These are phyloP conservation scores for Drosophila rhopaloa DNA, from an alignment of 1,140 invertebrate species.

Conservation along the genomic window DNA sequence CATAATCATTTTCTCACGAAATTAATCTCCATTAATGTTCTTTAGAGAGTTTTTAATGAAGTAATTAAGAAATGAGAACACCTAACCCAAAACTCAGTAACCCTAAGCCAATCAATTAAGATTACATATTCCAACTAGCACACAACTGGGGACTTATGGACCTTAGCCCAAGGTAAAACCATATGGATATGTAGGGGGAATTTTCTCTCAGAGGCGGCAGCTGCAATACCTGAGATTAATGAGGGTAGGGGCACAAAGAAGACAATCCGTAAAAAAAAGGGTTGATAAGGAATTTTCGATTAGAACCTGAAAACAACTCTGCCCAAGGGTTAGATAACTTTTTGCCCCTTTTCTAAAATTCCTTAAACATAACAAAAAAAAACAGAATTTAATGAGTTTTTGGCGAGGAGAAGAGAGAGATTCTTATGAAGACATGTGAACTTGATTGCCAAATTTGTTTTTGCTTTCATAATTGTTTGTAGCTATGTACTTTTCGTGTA, in stretches of 20 bases:
- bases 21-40: constrained; percentile 12
- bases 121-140: constrained; percentile 33
- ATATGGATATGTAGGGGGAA: neutral
- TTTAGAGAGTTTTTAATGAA: constrained; percentile 47
- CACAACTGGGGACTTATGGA: constrained; percentile 26
- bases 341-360: constrained; percentile 6
- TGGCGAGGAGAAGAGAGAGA: neutral
- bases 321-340: constrained; percentile 40
- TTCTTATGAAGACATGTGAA: constrained; percentile 44
- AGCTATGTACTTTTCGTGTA: constrained; percentile 5
- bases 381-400: constrained; percentile 25
- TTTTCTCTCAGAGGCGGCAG: constrained; percentile 31
- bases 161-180: constrained; percentile 16
- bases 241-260: constrained; percentile 59
- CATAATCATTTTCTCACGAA: neutral
- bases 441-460: constrained; percentile 66
- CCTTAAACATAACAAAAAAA: constrained; percentile 2
- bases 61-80: constrained; percentile 53
- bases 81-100: neutral
- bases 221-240: constrained; percentile 68
- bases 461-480: constrained; percentile 60
- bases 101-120: constrained; percentile 55
- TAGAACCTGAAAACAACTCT: constrained; percentile 42
- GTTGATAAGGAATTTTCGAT: constrained; percentile 75
- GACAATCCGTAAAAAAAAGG: constrained; percentile 46